These are phyloP conservation scores for Lydus trimaculatus DNA, from an alignment of 2,888 invertebrate genomes.

Conservation along the genomic window DNA sequence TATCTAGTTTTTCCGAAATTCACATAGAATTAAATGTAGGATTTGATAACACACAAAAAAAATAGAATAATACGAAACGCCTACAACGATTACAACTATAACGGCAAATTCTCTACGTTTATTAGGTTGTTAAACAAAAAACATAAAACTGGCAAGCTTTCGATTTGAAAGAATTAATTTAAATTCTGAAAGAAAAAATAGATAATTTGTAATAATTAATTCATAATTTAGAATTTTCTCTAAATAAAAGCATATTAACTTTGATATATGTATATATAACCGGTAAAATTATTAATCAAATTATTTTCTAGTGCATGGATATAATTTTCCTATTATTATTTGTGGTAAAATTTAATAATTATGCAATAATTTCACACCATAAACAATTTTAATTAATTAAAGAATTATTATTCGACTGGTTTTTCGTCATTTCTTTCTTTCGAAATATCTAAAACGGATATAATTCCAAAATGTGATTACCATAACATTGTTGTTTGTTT, in stretches of 20 bases:
- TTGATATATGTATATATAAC: not conserved
- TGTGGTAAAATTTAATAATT: not conserved
- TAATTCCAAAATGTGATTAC: not conserved
- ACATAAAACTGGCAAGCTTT: not conserved
- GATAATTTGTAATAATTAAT: conserved; percentile 3
- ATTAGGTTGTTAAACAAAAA: not conserved
- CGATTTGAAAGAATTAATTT: not conserved
- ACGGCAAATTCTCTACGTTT: not conserved
- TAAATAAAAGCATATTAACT: not conserved
- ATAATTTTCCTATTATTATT: not conserved
- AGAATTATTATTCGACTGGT: not conserved
- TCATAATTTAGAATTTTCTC: not conserved
- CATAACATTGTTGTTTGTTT: not conserved
- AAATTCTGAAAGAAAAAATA: not conserved
- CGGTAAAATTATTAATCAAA: not conserved
- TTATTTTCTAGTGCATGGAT: not conserved
- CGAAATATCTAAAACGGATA: not conserved
- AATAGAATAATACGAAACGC: not conserved
- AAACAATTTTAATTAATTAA: not conserved
- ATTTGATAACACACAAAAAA: not conserved
- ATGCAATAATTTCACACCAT: not conserved
- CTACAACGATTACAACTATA: not conserved
- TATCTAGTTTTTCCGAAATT: not conserved
- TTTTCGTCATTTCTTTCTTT: not conserved
- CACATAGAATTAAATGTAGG: not conserved